These are phyloP conservation scores for Philypnodon macrostomus DNA, from an alignment of 2,797 vertebrate genomes.

Conservation along the genomic window DNA sequence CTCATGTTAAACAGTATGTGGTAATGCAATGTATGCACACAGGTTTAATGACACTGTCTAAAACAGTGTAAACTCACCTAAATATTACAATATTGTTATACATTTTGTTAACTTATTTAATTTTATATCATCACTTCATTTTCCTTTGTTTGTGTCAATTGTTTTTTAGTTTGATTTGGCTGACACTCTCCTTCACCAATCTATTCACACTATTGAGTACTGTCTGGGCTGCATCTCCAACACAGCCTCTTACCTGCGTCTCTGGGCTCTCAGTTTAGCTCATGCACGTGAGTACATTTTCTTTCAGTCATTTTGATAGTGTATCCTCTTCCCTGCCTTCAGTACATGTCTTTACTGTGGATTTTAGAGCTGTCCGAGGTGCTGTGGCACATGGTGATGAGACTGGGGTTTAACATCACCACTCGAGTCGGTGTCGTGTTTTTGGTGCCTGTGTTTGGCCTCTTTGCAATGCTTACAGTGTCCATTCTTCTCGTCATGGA, in stretches of 20 bases:
- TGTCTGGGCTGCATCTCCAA: slow-evolving; percentile 98
- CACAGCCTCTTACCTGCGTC: slow-evolving; percentile 93
- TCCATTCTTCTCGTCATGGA: slow-evolving; percentile 96
- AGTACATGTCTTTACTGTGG: no score
- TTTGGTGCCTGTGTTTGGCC: slow-evolving; percentile 82
- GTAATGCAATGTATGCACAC: no score
- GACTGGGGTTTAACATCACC: slow-evolving; percentile 83
- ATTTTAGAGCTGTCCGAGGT: slow-evolving; percentile 91
- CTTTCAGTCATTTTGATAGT: not conserved
- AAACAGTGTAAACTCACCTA: no score
- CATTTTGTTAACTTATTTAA: no score
- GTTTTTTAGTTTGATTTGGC: slow-evolving; percentile 89
- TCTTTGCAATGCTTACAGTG: slow-evolving; percentile 87
- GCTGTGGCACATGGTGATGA: slow-evolving; percentile 94
- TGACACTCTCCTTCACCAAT: slow-evolving; percentile 89
- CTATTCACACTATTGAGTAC: slow-evolving; percentile 97
- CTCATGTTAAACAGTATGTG: no score
- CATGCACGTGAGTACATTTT: slow-evolving; percentile 56
- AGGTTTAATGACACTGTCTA: no score
- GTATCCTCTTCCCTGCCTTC: not conserved
- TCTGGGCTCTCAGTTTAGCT: slow-evolving; percentile 96
- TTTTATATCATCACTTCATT: no score
- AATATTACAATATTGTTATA: no score
- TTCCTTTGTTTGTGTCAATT: no score
- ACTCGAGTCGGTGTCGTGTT: slow-evolving; percentile 78